These are phyloP conservation scores for Chaetops frenatus DNA, from an alignment of 2,113 vertebrate genomes.

Conservation along the genomic window DNA sequence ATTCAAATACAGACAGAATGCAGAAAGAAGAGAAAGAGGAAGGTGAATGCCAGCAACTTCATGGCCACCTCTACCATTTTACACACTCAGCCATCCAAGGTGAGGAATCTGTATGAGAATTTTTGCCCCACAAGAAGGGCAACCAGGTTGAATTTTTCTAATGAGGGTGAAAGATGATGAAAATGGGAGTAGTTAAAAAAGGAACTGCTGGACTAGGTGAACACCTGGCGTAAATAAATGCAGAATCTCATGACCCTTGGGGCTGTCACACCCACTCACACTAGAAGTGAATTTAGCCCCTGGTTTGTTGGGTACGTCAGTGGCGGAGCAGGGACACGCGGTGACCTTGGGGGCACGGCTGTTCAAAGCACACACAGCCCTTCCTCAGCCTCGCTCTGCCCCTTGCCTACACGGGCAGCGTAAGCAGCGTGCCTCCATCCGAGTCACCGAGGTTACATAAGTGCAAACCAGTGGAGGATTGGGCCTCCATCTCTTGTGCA, in stretches of 20 bases:
- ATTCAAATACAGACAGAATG: neutral
- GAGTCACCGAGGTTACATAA: neutral
- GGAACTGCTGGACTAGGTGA: neutral
- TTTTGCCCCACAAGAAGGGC: neutral
- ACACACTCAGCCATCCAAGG: neutral
- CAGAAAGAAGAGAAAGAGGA: neutral
- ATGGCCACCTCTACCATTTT: neutral
- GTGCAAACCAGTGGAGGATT: neutral
- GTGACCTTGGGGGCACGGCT: neutral
- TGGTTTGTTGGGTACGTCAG: neutral
- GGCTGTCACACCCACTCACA: neutral
- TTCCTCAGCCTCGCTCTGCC: neutral
- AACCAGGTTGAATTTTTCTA: neutral
- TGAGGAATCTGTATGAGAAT: neutral
- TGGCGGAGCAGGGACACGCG: fast-evolving
- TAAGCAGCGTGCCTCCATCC: neutral
- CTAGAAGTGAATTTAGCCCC: neutral
- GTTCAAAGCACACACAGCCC: neutral
- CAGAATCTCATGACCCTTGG: neutral
- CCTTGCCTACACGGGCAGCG: neutral
- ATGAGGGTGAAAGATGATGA: neutral
- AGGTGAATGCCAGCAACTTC: neutral
- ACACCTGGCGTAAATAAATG: neutral
- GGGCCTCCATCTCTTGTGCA: neutral
- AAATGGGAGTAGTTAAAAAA: neutral